A percentile compares a stretch with the other conserved stretches of the same genome.
Conservation (phyloP, 2,113 vertebrate species). For the Antechinus flavipes region DNA sequence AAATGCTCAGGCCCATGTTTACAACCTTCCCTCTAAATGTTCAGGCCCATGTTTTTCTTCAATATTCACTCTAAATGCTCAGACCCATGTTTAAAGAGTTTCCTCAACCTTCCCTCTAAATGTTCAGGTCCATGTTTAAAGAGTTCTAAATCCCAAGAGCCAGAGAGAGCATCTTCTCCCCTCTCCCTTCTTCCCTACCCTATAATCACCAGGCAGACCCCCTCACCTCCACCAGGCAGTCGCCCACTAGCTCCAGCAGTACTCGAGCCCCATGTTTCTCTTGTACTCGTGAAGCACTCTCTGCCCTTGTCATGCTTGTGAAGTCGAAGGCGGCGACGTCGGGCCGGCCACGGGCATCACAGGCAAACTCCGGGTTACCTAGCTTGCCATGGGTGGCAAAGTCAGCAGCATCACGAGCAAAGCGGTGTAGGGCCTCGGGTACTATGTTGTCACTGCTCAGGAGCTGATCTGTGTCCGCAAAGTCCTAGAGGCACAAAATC, state of each 20-base stretch:
- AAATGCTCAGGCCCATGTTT: too few relatives aligned
- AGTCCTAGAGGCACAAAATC: constrained; percentile 55
- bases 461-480: constrained; percentile 57
- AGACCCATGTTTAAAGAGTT: neutral
- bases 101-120: neutral
- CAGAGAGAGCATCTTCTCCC: neutral
- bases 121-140: neutral
- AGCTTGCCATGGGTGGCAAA: constrained; percentile 76
- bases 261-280: constrained; percentile 71
- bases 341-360: constrained; percentile 62
- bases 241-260: constrained; percentile 90
- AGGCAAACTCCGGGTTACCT: constrained; percentile 74
- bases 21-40: too few relatives aligned
- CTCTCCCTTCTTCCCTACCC: neutral
- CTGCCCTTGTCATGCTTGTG: constrained; percentile 79
- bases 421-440: constrained; percentile 72
- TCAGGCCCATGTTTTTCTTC: neutral
- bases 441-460: constrained; percentile 68
- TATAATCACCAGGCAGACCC: neutral
- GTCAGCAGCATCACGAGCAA: constrained; percentile 72
- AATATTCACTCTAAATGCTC: neutral
- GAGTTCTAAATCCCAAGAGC: neutral
- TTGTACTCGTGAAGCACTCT: constrained; percentile 72
- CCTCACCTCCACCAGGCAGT: constrained; percentile 96
- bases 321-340: constrained; percentile 77